Percentiles rank a stretch among this genome's conserved stretches.
Evolutionary conservation across 2,888 invertebrate genomes (phyloP).

Genomic region (Callyntrura guangdongensis): DNA sequence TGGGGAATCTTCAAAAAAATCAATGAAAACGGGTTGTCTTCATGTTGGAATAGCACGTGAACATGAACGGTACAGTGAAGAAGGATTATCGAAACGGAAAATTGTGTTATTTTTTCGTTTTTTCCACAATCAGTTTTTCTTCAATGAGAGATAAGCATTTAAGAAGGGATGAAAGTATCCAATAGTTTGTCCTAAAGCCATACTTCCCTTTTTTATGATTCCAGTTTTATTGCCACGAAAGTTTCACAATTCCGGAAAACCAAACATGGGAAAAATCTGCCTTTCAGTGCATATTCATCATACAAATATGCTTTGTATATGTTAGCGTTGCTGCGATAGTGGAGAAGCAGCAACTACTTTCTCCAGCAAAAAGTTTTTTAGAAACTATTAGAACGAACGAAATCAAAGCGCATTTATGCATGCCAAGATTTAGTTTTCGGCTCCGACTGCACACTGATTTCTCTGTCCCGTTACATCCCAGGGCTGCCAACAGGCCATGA

Average conservation of each 20-base stretch:
- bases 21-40: conserved; percentile 55
- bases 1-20: conserved; percentile 48
- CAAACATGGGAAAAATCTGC: not conserved
- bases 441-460: not conserved
- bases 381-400: not conserved
- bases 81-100: conserved; percentile 15
- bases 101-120: conserved; percentile 46
- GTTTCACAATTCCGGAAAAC: not conserved
- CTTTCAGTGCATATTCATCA: conserved; percentile 22
- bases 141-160: conserved; percentile 39
- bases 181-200: conserved; percentile 25
- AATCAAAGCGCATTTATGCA: conserved; percentile 51
- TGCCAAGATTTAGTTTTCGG: conserved; percentile 38
- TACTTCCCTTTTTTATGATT: too few species aligned
- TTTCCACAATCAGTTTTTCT: conserved; percentile 15
- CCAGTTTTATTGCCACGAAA: too few species aligned
- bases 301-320: not conserved
- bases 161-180: not conserved
- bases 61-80: not conserved
- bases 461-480: conserved; percentile 9
- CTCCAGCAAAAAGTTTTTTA: not conserved
- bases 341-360: not conserved
- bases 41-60: not conserved
- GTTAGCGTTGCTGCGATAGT: not conserved
- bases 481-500: conserved; percentile 24